Evolutionary conservation across 2,888 invertebrate genomes (phyloP), one percentile per base, ranked within the genome.

Genomic region (Sinohyriopsis cumingii): DNA sequence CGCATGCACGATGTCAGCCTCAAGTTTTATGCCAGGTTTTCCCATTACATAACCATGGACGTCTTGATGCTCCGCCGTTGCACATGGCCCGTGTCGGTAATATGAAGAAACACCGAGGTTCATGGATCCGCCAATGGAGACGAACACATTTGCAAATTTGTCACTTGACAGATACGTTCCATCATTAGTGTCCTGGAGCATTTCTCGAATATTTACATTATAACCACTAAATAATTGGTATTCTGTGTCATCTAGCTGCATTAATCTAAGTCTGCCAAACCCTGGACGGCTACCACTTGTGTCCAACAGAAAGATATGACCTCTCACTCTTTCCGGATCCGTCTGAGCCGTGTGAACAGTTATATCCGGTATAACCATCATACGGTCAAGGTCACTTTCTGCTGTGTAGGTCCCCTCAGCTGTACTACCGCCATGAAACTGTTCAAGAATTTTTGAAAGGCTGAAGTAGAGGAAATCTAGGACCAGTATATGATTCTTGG

Each of bases 341-440:
- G 28, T 63, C 54, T 19, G 19, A 19, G 57, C 22, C 15, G 18
- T 28, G 24, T 63, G 63, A 22, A 53, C 68, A 20, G 24, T 63
- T 22, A 63, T 63, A 59, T 63, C 59, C 6, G 57, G 33, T 45
- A 18, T 20, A 55, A 63, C 68, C 19, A 68, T 59, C 68, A 68
- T 68, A 53, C 63, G 57, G 33, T 68, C 68, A 45, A 68, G 22
- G 59, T 68, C 68, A 63, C 68, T 68, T 19, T 63, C 57, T 19
- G n/a, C 53, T 28, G 59, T 6, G 45, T 19, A 28, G 5, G 68
- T 68, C 24, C 68, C 68, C 59, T 68, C 68, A 20, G 63, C 63
- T 20, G 68, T 9, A 59, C 68, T 68, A n/a, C 68, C 68, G 5
- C 68, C 68, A 20, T 20, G 59, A 15, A 57, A 68, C 54, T 9